Evolutionary conservation across 1,140 invertebrate species (phyloP).

Genomic region (Orius insidiosus): DNA sequence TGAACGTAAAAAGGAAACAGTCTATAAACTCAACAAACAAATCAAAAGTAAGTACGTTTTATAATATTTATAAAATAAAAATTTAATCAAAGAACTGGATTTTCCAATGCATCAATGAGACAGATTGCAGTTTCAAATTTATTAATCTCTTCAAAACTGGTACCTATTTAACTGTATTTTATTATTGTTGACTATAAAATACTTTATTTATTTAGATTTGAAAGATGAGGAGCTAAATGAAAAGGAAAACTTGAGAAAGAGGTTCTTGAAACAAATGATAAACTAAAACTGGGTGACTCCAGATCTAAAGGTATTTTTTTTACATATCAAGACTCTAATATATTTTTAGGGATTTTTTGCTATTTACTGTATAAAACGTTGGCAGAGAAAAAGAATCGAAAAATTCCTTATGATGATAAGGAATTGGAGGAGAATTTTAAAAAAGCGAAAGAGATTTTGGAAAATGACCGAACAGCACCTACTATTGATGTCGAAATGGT

Average conservation of each 20-base stretch:
- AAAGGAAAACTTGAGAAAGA: slow-evolving; percentile 24
- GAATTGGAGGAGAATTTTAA: slow-evolving; percentile 30
- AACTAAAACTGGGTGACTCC: slow-evolving; percentile 23
- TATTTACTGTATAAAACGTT: slow-evolving; percentile 6
- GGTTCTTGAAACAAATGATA: slow-evolving; percentile 21
- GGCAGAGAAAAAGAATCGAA: slow-evolving; percentile 1
- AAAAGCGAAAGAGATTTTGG: slow-evolving; percentile 1
- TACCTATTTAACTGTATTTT: too few species aligned
- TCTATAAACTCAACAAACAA: background rate
- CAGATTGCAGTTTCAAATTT: too few species aligned
- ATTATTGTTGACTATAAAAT: background rate
- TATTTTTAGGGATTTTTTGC: background rate
- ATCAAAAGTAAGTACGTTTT: background rate
- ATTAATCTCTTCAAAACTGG: too few species aligned
- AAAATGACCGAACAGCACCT: background rate
- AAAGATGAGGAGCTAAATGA: slow-evolving; percentile 22
- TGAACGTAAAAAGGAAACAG: too few species aligned
- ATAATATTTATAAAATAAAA: slow-evolving; percentile 16
- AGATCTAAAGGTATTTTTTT: slow-evolving; percentile 25
- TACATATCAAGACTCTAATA: slow-evolving; percentile 1
- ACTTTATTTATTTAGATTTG: slow-evolving; percentile 22
- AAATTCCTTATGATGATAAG: slow-evolving; percentile 13
- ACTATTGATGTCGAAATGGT: too few species aligned
- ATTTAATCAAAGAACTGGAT: slow-evolving; percentile 23
- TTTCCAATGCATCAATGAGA: slow-evolving; percentile 23